A percentile compares a stretch with the other conserved stretches of the same genome.
Conservation (phyloP, 2,888 invertebrate genomes). For the Hydraecia micacea region DNA sequence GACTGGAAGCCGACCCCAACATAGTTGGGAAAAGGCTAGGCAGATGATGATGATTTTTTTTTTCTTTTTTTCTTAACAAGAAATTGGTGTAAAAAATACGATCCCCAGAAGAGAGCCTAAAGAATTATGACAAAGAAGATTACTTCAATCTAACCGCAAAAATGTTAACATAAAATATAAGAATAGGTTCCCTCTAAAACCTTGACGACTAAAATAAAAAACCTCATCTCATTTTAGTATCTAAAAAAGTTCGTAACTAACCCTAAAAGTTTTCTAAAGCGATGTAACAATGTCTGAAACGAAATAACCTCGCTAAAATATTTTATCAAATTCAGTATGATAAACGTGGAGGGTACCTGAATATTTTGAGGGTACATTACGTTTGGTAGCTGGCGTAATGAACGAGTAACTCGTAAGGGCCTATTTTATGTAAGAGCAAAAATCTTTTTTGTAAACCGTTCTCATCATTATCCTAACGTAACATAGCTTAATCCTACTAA, state of each 20-base stretch:
- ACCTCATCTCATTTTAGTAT: conserved; percentile 36
- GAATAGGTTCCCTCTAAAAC: conserved; percentile 26
- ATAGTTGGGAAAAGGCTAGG: no score
- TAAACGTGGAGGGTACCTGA: conserved; percentile 33
- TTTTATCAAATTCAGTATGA: conserved; percentile 47
- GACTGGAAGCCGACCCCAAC: no score
- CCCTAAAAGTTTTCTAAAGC: conserved; percentile 28
- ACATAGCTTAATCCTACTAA: no score
- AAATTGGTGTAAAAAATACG: neutral
- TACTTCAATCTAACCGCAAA: conserved; percentile 14
- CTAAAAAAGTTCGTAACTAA: conserved; percentile 29
- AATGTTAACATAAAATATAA: conserved; percentile 31
- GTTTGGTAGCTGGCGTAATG: conserved; percentile 17
- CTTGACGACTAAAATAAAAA: conserved; percentile 46
- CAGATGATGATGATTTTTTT: no score
- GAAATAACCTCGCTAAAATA: conserved; percentile 35
- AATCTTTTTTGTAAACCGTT: neutral
- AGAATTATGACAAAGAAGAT: conserved; percentile 39
- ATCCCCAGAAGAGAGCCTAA: neutral
- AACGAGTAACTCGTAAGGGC: conserved; percentile 4
- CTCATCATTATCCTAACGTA: no score
- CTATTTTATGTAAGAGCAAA: conserved; percentile 7
- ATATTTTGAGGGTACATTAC: conserved; percentile 39
- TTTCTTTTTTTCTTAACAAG: neutral
- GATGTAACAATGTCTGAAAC: conserved; percentile 33